phyloP scores from a whole-genome alignment of 2,888 invertebrate species.

The Heliconius erato region DNA sequence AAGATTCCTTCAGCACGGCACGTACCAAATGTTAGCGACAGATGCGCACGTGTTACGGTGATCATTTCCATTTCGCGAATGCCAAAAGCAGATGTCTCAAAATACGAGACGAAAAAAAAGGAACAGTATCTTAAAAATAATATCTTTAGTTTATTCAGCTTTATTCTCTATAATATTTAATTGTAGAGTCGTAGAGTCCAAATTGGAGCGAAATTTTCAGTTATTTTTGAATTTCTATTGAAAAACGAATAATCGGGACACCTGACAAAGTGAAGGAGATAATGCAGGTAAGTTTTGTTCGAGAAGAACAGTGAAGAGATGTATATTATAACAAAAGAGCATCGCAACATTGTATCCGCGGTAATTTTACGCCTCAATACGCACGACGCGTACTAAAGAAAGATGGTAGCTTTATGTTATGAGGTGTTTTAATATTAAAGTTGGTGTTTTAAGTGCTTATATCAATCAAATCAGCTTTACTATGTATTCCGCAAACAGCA shows the following conservation, averaged over 20 bases:
- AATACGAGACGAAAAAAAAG: background rate
- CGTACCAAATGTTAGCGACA: conserved; percentile 82
- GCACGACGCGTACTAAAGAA: conserved; percentile 2
- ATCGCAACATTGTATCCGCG: conserved; percentile 46
- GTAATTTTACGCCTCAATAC: conserved; percentile 52
- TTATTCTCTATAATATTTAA: background rate
- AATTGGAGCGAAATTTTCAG: background rate
- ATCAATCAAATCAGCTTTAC: background rate
- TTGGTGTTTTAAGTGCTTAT: background rate
- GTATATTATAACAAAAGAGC: conserved; percentile 54
- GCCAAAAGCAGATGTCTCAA: conserved; percentile 56
- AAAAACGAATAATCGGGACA: conserved; percentile 26
- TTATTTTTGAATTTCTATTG: conserved; percentile 2
- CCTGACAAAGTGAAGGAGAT: conserved; percentile 53
- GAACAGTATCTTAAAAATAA: conserved; percentile 14
- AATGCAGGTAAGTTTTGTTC: conserved; percentile 38
- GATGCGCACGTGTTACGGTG: conserved; percentile 70
- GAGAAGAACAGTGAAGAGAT: conserved; percentile 44
- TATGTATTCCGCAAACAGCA: accelerated
- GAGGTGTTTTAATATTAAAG: background rate
- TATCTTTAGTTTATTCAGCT: conserved; percentile 5
- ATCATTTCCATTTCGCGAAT: conserved; percentile 78
- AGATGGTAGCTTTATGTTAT: conserved; percentile 4
- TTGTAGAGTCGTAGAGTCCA: background rate
- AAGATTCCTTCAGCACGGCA: conserved; percentile 68